Evolutionary conservation across 1,140 invertebrate species (phyloP), one percentile per base, ranked within the genome.

Genomic region (Sminthurinus signatus): DNA sequence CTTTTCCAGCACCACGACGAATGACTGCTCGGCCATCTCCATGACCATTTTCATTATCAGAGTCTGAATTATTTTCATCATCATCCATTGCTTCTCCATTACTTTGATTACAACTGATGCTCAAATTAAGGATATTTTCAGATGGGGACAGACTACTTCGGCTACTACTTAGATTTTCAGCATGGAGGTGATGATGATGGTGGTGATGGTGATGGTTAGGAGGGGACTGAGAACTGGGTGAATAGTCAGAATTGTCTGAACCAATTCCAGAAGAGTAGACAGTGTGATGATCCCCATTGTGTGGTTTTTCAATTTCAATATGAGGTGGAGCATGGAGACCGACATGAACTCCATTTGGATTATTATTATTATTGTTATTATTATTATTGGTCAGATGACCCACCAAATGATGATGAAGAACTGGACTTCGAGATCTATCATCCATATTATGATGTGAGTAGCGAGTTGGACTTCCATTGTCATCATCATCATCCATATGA

Each of bases 81-180:
- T 63, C 64, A 44, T 21, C 60, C 60, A 43, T 75, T 74, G 23
- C 64, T 73, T 66, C 23, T 68, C 69, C 63, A 69, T 67, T 32
- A 39, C 60, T 46, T 71, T 71, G 65, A 56, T 69, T 76, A 76
- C 58, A 78, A 74, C 70, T 77, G 75, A 72, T 78, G 76, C 32
- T 67, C 19, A 72, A 66, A 51, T 72, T 72, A n/a, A 72, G 65
- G 65, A 71, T 71, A 55, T 71, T 65, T 54, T 71, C 70, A 23
- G 70, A 71, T 4, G 70, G 67, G 17, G 69, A 71, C 17, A 71
- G 29, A 43, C 66, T 68, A 60, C 63, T 68, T 2, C 67, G 60
- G 27, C 58, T 62, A 46, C 63, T 69, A 43, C 66, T 69, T 51
- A 63, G 43, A 46, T 64, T 72, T 54, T 68, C 64, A 29, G 59